Evolutionary conservation across 2,113 vertebrate genomes (phyloP).

Genomic region (Talpa occidentalis): DNA sequence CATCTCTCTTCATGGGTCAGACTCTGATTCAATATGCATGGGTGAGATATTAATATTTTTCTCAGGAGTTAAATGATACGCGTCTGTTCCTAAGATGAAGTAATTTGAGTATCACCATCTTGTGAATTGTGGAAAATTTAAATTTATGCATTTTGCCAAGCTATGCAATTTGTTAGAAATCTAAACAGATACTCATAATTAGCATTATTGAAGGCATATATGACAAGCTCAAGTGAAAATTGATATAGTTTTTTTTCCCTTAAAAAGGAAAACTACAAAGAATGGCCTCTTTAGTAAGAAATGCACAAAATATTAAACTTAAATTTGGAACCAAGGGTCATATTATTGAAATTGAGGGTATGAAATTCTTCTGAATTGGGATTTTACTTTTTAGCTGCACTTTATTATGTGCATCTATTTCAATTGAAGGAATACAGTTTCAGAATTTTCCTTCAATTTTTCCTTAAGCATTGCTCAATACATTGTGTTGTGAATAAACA

Average conservation of each 20-base stretch:
- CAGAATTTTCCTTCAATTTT: slow-evolving; percentile 24
- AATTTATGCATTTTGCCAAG: slow-evolving; percentile 14
- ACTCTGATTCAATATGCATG: slow-evolving; percentile 33
- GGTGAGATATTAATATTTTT: slow-evolving; percentile 62
- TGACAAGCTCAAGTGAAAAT: slow-evolving; percentile 21
- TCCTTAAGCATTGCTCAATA: not conserved
- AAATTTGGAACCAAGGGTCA: not conserved
- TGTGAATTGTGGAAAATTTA: slow-evolving; percentile 43
- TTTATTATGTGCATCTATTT: not conserved
- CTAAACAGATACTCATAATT: not conserved
- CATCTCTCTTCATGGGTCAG: slow-evolving; percentile 50
- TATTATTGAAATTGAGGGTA: not conserved
- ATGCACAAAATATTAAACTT: not conserved
- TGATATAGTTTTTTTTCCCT: not conserved
- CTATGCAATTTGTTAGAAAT: not conserved
- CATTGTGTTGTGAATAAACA: slow-evolving; percentile 48
- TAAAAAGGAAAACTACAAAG: not conserved
- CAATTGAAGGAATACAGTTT: not conserved
- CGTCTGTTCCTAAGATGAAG: slow-evolving; percentile 40
- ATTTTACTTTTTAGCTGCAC: not conserved
- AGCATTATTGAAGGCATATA: slow-evolving; percentile 5
- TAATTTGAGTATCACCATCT: not conserved
- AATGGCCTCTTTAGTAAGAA: not conserved
- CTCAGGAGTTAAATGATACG: not conserved
- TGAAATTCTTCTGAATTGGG: not conserved